These are phyloP conservation scores for Calypte anna DNA, from an alignment of 2,113 vertebrate species.

Conservation along the genomic window DNA sequence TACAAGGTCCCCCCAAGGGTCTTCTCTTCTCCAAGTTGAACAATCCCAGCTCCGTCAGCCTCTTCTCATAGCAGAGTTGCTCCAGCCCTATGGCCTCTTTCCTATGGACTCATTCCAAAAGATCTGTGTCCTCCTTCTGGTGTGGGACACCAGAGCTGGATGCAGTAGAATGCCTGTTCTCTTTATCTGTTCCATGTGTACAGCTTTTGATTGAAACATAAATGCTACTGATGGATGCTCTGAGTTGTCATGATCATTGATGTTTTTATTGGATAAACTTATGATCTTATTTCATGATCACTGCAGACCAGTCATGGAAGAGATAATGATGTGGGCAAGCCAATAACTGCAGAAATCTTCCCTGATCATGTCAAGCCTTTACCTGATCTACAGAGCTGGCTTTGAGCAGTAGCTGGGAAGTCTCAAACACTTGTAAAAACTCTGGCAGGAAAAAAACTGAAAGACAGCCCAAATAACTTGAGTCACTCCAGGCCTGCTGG, in stretches of 20 bases:
- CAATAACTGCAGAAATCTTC: not conserved
- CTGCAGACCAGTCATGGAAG: not conserved
- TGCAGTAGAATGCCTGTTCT: not conserved
- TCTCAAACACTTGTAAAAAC: accelerated
- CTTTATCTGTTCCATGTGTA: not conserved
- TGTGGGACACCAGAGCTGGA: no score
- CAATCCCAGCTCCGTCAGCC: no score
- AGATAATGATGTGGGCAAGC: not conserved
- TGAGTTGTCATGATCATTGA: not conserved
- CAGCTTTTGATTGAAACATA: not conserved
- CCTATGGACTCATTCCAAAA: no score
- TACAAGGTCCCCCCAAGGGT: no score
- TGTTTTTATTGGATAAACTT: not conserved
- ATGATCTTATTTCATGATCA: not conserved
- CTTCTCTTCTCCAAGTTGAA: no score
- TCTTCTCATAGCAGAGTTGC: no score
- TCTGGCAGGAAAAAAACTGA: not conserved
- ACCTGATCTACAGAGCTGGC: not conserved
- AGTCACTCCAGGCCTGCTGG: not conserved
- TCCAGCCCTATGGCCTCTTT: no score
- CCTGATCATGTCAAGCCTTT: not conserved
- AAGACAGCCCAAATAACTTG: not conserved
- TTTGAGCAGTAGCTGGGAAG: not conserved
- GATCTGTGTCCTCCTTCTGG: no score
- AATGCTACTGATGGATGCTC: not conserved